Evolutionary conservation across 2,797 vertebrate species (phyloP).

Genomic region (Micromesistius poutassou): DNA sequence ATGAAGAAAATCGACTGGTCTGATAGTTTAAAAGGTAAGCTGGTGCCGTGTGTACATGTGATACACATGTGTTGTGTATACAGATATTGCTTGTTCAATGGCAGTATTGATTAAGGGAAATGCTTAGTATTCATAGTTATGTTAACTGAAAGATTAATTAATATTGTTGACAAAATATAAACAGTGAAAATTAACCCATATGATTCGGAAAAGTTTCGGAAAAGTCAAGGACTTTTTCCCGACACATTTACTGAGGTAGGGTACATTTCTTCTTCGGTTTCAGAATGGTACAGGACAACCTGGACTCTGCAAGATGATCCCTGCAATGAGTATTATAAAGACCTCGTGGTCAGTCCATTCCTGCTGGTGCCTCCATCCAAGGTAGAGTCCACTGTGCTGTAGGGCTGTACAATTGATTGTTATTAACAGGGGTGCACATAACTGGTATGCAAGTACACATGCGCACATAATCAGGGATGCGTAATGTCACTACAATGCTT

Average conservation of each 20-base stretch:
- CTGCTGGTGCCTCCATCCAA: conserved; percentile 73
- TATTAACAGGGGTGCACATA: no score
- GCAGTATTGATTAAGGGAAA: not conserved
- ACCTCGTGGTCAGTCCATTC: conserved; percentile 71
- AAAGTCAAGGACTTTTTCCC: not conserved
- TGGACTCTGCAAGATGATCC: conserved; percentile 76
- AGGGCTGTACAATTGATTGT: not conserved
- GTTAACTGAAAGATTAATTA: not conserved
- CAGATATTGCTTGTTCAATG: not conserved
- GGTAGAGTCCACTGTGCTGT: conserved; percentile 38
- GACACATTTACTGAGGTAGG: not conserved
- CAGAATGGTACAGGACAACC: conserved; percentile 73
- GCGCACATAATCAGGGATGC: no score
- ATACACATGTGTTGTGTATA: not conserved
- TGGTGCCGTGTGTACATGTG: not conserved
- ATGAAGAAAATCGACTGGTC: conserved; percentile 79
- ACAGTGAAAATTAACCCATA: not conserved
- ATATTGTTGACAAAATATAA: not conserved
- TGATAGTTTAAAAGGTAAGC: conserved; percentile 78
- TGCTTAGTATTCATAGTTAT: not conserved
- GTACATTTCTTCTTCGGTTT: conserved; percentile 21
- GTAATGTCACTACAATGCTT: no score
- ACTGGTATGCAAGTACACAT: no score
- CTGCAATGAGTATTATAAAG: conserved; percentile 72
- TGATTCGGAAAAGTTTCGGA: not conserved